Conservation (phyloP, 2,113 vertebrate genomes). For the Picathartes gymnocephalus region DNA sequence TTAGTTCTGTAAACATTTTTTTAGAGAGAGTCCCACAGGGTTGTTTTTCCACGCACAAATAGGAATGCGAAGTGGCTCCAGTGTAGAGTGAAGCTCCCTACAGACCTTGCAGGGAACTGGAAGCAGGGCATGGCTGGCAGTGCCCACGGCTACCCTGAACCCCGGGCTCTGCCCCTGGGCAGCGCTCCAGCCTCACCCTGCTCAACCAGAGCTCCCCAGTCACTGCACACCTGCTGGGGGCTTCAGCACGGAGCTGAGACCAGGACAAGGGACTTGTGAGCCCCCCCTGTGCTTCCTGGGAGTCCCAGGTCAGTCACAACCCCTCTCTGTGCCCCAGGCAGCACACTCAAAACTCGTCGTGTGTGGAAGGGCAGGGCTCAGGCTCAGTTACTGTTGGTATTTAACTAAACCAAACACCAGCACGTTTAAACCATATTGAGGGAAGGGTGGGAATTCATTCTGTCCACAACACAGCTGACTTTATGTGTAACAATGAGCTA, state of each 20-base stretch:
- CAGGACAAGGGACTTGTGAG: accelerated
- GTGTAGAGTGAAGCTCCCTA: neutral
- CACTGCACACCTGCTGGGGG: neutral
- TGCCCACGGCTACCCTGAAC: neutral
- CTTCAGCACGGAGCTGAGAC: neutral
- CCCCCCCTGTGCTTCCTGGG: neutral
- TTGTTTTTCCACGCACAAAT: neutral
- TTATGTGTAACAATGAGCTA: neutral
- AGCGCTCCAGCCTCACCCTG: neutral
- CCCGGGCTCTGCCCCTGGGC: neutral
- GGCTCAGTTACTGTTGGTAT: neutral
- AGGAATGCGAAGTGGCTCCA: neutral
- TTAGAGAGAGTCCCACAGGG: neutral
- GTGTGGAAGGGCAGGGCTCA: neutral
- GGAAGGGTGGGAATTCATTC: neutral
- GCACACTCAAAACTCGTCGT: neutral
- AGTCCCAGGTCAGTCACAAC: neutral
- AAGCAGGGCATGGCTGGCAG: neutral
- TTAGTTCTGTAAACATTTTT: neutral
- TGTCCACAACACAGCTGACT: neutral
- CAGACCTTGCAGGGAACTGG: neutral
- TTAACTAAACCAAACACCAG: neutral
- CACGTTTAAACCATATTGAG: neutral
- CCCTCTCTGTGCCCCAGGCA: accelerated
- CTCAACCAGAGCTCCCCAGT: neutral